Conservation (phyloP, 2,888 invertebrate species). For the Antheraea assamensis region DNA sequence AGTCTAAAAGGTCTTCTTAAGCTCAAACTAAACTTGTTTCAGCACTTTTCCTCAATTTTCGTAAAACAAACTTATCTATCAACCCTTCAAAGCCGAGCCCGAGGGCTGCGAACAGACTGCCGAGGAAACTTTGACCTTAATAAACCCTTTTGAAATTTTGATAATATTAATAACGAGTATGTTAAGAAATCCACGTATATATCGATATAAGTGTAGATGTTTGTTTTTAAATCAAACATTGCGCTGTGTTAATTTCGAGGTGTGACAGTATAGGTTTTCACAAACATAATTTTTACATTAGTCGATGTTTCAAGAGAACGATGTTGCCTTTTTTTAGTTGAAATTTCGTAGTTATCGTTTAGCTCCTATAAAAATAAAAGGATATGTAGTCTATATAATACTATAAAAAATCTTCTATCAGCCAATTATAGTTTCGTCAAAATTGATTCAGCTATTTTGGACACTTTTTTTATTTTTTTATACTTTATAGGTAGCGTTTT, state of each 20-base stretch:
- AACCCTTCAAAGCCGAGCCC: slow-evolving; percentile 11
- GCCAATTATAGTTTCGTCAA: no score
- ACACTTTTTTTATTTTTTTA: no score
- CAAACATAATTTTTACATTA: no score
- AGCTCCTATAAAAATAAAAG: no score
- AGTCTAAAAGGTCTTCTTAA: slow-evolving; percentile 10
- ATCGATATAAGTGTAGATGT: not conserved
- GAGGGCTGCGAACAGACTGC: slow-evolving; percentile 1
- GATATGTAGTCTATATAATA: no score
- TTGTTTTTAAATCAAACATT: not conserved
- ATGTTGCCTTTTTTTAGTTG: no score
- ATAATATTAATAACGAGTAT: not conserved
- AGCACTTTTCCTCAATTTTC: slow-evolving; percentile 1
- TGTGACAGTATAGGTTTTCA: not conserved
- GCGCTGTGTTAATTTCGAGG: not conserved
- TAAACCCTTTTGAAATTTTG: slow-evolving; percentile 11
- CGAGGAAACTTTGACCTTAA: not conserved
- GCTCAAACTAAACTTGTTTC: slow-evolving; percentile 10
- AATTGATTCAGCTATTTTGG: no score
- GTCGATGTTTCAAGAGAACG: no score
- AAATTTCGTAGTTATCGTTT: no score
- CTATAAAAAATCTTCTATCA: no score
- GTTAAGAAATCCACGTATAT: not conserved
- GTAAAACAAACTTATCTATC: slow-evolving; percentile 8
- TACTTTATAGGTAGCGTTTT: no score